Evolutionary conservation across 2,113 vertebrate species (phyloP), one percentile per base, ranked within the genome.

Genomic region (Lepus timidus): DNA sequence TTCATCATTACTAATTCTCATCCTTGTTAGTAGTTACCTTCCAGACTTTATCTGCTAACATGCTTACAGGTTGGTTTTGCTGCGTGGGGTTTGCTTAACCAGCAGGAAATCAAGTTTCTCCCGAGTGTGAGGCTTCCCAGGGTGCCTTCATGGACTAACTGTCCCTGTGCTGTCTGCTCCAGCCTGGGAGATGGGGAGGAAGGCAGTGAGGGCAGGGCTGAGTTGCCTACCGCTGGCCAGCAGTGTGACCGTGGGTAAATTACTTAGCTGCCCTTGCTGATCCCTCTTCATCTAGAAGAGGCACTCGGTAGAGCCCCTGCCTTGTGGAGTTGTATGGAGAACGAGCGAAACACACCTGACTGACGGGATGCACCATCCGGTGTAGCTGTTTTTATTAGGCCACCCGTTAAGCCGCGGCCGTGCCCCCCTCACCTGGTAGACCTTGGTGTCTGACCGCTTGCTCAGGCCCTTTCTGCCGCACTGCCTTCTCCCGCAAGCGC

Each of bases 1-100:
- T 64, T 85, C 62, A 44, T 86, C n/a, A 84, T 4, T 67, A 88
- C 9, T 49, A 91, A 52, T 68, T 65, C 27, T 29, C 33, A 22
- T 82, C 61, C 12, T 67, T 61, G 80, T 85, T 65, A 51, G 44
- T 33, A 83, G 58, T 68, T 76, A 51, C 76, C 51, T 29, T 64
- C 74, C 71, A 44, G 55, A 29, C 36, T 74, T 85, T 81, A 67
- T 67, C 71, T 62, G 44, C 39, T 75, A 67, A 33, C 85, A 55
- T 89, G 62, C 44, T 71, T 82, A 52, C 52, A n/a, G 68, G 17
- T 29, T 51, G 73, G 16, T 91, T 89, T 92, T 90, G 36, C 52
- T 86, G n/a, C 75, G 22, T 87, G 13, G 58, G 55, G 62, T 95
- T 82, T 95, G 55, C n/a, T 81, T 91, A 91, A 44, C 20, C 36